A percentile compares a stretch with the other conserved stretches of the same genome.
Evolutionary conservation across 2,113 vertebrate species (phyloP).

Genomic region (Gavia stellata): DNA sequence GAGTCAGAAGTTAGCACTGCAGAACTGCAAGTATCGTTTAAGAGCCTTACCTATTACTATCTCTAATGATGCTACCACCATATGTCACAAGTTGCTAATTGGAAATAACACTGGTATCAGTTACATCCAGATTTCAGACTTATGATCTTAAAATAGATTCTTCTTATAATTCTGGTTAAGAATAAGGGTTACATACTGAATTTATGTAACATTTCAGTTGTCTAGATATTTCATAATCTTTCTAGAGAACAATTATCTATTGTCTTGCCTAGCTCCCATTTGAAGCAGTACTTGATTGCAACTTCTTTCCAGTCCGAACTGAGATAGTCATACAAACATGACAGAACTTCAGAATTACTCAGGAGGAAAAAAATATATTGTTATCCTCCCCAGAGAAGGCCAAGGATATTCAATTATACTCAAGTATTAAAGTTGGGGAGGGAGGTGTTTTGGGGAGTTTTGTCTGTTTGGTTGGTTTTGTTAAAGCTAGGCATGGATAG

Average conservation of each 20-base stretch:
- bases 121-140: not conserved
- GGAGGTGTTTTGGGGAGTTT: not conserved
- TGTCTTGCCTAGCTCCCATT: not conserved
- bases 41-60: not conserved
- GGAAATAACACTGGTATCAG: not conserved
- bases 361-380: not conserved
- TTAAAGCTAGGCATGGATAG: not conserved
- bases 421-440: not conserved
- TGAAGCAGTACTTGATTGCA: not conserved
- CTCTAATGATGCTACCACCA: not conserved
- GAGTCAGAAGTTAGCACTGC: not conserved
- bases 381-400: not conserved
- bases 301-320: not conserved
- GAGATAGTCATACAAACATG: not conserved
- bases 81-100: not conserved
- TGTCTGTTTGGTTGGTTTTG: not conserved
- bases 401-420: not conserved
- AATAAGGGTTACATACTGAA: not conserved
- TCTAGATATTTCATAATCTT: not conserved
- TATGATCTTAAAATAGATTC: not conserved
- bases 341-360: not conserved
- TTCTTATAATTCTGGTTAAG: not conserved
- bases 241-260: not conserved
- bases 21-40: not conserved
- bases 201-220: not conserved